phyloP scores from a whole-genome alignment of 2,797 vertebrate species.

The Muscicapa striata region DNA sequence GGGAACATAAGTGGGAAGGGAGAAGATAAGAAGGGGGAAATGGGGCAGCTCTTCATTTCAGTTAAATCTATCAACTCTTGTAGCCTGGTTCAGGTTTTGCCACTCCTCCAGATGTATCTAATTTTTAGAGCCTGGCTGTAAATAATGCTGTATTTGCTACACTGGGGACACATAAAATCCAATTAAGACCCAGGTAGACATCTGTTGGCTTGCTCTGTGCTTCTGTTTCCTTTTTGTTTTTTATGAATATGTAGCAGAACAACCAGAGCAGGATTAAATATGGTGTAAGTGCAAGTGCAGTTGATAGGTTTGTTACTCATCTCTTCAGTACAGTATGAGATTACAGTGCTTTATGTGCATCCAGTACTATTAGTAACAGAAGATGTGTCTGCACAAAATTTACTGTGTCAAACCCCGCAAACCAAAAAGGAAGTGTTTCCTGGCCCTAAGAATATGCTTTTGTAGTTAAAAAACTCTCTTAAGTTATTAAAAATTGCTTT shows the following conservation, averaged over 20 bases:
- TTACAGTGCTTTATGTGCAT: background rate
- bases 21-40: background rate
- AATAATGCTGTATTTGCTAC: conserved; percentile 49
- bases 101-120: conserved; percentile 61
- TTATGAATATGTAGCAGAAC: conserved; percentile 51
- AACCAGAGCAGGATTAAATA: conserved; percentile 49
- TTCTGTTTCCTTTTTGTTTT: conserved; percentile 54
- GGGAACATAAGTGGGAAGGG: background rate
- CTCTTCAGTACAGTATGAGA: background rate
- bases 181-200: conserved; percentile 66
- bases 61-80: background rate
- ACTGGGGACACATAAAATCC: conserved; percentile 42
- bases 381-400: background rate
- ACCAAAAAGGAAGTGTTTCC: background rate
- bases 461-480: background rate
- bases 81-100: conserved; percentile 9
- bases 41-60: background rate
- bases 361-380: background rate
- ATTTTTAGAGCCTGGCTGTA: conserved; percentile 59
- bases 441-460: background rate
- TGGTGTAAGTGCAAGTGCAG: background rate
- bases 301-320: background rate
- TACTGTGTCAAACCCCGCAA: background rate
- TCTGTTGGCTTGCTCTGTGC: conserved; percentile 58
- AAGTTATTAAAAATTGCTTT: background rate